These are phyloP conservation scores for Elegia similella DNA, from an alignment of 2,888 invertebrate genomes.

Conservation along the genomic window DNA sequence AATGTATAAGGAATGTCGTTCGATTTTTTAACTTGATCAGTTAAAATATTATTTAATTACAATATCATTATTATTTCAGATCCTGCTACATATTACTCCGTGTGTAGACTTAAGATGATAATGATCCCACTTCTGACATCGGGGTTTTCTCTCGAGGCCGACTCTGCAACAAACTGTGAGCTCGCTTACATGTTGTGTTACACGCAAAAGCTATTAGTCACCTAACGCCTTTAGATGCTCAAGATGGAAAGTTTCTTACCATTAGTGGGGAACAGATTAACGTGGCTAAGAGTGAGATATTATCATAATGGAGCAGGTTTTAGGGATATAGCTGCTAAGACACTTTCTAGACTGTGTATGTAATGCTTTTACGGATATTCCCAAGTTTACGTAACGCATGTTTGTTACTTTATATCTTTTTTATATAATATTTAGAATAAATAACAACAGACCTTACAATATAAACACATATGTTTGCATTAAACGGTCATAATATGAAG, in stretches of 20 bases:
- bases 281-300: neutral
- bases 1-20: no score
- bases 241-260: neutral
- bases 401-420: no score
- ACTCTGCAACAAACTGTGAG: neutral
- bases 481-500: no score
- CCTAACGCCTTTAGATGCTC: constrained; percentile 1
- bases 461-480: no score
- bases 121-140: constrained; percentile 3
- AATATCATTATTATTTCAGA: neutral
- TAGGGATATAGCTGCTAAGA: neutral
- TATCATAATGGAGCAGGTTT: neutral
- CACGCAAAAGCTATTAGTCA: constrained; percentile 10
- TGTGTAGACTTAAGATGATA: neutral
- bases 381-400: no score
- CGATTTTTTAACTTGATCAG: no score
- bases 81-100: neutral
- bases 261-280: neutral
- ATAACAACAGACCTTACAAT: no score
- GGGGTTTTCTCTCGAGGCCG: neutral
- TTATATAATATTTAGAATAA: no score
- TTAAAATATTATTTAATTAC: no score
- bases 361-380: no score
- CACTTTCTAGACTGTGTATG: neutral
- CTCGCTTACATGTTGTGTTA: neutral